These are phyloP conservation scores for Bombylius discolor DNA, from an alignment of 2,888 invertebrate species.

Conservation along the genomic window DNA sequence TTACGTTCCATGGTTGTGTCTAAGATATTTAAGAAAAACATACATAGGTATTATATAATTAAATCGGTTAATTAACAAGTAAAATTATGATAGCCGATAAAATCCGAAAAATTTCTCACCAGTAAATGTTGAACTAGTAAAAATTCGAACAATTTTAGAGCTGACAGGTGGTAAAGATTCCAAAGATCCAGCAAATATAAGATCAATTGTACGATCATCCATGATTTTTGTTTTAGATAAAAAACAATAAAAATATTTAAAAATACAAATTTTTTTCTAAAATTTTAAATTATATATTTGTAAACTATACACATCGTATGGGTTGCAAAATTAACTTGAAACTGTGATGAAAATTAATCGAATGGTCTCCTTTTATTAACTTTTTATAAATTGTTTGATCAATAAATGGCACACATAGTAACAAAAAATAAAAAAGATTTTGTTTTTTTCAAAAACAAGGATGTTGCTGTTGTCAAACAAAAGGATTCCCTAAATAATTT, in stretches of 20 bases:
- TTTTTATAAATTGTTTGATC: background rate
- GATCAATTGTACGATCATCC: constrained; percentile 83
- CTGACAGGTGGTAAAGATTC: constrained; percentile 86
- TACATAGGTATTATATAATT: constrained; percentile 5
- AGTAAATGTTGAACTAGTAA: constrained; percentile 96
- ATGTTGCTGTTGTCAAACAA: too few relatives aligned
- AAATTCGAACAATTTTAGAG: constrained; percentile 95
- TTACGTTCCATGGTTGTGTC: constrained; percentile 97
- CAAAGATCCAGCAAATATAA: constrained; percentile 78
- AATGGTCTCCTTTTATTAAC: background rate
- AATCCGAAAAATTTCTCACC: constrained; percentile 43
- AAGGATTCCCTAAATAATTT: too few relatives aligned
- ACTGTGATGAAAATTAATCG: background rate
- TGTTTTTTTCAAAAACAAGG: background rate
- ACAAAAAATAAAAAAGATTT: background rate
- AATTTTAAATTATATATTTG: background rate
- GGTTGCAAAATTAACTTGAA: background rate
- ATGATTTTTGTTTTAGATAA: constrained; percentile 36
- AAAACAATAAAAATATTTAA: background rate
- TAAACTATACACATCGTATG: background rate
- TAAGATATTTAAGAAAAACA: constrained; percentile 30
- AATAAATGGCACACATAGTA: background rate
- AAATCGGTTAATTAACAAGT: too few relatives aligned
- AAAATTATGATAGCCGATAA: constrained; percentile 1
- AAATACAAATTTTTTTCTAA: background rate